Evolutionary conservation across 2,113 vertebrate genomes (phyloP).

Genomic region (Coturnix japonica): DNA sequence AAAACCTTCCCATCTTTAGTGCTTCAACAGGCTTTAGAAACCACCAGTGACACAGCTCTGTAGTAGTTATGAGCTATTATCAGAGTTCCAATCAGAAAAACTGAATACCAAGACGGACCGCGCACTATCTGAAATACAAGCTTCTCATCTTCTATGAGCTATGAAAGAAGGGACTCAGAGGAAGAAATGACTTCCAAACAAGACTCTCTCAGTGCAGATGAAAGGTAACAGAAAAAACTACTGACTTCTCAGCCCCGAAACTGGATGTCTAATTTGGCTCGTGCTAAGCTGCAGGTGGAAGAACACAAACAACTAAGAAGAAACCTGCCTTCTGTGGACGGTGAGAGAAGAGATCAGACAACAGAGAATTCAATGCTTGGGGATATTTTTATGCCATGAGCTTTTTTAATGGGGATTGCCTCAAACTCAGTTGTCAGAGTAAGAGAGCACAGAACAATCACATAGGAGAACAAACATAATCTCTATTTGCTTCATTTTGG

Average conservation of each 20-base stretch:
- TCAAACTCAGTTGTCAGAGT: not conserved
- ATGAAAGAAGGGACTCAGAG: not conserved
- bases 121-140: not conserved
- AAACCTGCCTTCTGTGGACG: not conserved
- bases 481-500: not conserved
- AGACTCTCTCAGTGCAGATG: not conserved
- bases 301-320: not conserved
- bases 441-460: not conserved
- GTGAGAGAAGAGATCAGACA: not conserved
- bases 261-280: not conserved
- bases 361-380: not conserved
- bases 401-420: not conserved
- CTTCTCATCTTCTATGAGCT: not conserved
- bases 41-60: rapidly evolving
- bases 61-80: not conserved
- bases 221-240: not conserved
- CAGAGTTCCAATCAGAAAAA: not conserved
- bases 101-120: not conserved
- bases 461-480: not conserved
- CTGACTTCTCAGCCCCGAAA: rapidly evolving
- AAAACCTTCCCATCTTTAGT: not conserved
- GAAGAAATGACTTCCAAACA: not conserved
- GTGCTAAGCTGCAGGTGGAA: not conserved
- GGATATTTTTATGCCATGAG: not conserved
- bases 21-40: not conserved